Evolutionary conservation across 64 coral and sea anemone genomes (phyloP), one percentile per base, ranked within the genome.

Genomic region (Acropora tenuis): DNA sequence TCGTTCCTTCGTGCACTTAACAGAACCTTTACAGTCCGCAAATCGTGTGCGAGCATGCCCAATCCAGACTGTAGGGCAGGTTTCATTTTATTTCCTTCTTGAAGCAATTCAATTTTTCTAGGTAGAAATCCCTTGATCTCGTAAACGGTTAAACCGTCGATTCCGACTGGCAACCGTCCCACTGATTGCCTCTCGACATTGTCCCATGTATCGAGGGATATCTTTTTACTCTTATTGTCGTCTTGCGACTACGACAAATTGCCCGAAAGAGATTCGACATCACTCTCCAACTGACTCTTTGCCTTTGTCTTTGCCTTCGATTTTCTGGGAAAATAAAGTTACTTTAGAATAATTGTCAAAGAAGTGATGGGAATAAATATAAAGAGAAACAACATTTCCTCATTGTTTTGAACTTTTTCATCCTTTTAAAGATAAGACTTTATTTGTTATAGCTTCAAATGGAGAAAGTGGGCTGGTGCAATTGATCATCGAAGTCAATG

Each of bases 11-110:
- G 12, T 69, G 59, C 83, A 86, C 48, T 86, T 41, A 30, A 67
- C 19, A 5, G 83, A 86, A 2, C 67, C 83, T 69, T 69, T 43
- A 69, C 83, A 86, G 42, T 86, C 43, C 44, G 83, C 65, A 86
- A 42, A 86, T 17, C 83, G 41, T 18, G 74, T 71, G 18, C 71
- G 72, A 75, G 41, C 53, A 77, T 52, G 71, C 8, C 72, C 69
- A 3, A 20, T 88, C 86, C 86, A 88, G 47, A 53, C 40, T 12
- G 8, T 86, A 47, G 65, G 65, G 41, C 60, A 86, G 15, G 30
- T 50, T 69, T 86, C 73, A 4, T 69, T 42, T 66, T 66, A 86
- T 46, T 63, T 63, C 47, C 83, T 68, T 45, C 83, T 45, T 42
- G 59, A 63, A 63, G 50, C 81, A 84, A 30, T 63, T 43, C 50